Evolutionary conservation across 2,113 vertebrate genomes (phyloP).

Genomic region (Rhea pennata): DNA sequence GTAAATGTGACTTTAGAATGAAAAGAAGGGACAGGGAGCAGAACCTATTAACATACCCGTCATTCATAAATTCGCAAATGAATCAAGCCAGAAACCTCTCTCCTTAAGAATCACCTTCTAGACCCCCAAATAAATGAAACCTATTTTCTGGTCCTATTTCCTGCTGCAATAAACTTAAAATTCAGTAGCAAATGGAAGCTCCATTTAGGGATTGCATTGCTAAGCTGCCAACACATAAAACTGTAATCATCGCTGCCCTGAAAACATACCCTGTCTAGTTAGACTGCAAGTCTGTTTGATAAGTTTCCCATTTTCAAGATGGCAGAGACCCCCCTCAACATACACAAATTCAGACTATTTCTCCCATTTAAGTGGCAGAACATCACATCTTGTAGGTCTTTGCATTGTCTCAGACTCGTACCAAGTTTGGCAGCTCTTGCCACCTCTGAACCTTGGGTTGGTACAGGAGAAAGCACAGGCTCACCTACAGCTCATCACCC

Average conservation of each 20-base stretch:
- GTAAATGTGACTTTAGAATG: not conserved
- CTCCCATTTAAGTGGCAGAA: not conserved
- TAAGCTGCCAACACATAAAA: not conserved
- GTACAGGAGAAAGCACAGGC: not conserved
- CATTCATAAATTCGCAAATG: not conserved
- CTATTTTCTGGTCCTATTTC: not conserved
- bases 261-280: not conserved
- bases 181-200: not conserved
- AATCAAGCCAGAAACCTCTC: not conserved
- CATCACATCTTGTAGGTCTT: not conserved
- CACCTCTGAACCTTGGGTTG: not conserved
- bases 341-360: accelerated
- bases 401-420: not conserved
- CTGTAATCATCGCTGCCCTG: not conserved
- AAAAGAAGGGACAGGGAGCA: not conserved
- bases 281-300: no score
- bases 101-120: not conserved
- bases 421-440: not conserved
- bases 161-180: not conserved
- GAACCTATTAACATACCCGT: not conserved
- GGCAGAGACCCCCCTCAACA: not conserved
- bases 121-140: not conserved
- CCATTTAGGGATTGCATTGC: not conserved
- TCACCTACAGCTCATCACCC: not conserved
- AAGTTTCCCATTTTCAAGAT: not conserved